Evolutionary conservation across 2,888 invertebrate species (phyloP), one percentile per base, ranked within the genome.

Genomic region (Schrankia costaestrigalis): DNA sequence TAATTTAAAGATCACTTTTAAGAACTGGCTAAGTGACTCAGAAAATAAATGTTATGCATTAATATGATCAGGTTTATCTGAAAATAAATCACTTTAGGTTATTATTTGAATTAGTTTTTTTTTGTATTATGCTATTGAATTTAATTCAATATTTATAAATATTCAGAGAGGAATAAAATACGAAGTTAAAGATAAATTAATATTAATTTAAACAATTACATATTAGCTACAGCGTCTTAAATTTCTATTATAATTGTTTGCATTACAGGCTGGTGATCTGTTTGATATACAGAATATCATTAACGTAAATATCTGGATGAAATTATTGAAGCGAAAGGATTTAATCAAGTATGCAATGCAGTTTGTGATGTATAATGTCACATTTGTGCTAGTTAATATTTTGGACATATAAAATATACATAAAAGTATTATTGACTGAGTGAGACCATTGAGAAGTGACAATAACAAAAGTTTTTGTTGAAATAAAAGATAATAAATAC

Each of bases 201-300:
- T 10, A 10, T 35, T 21, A 30, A 31, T 31, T 17, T 21, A 21
- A 21, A 21, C 10, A 21, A 21, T 21, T 48, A 13, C 36, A 30
- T 26, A 44, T 35, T 31, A 35, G 39, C 48, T 47, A 41, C 34
- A 39, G 53, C 41, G 31, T 31, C 32, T 19, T 7, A 36, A 38
- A 30, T 35, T 47, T 55, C 56, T 50, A 46, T 60, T 63, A 45
- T 79, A 66, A 74, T 84, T 83, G 77, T 84, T 86, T 86, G 73
- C 69, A 84, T 86, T 86, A 74, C 86, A 86, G 86, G 86, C 85
- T 86, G 85, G 86, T 86, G 86, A 86, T 78, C 78, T 79, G 73
- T 78, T 78, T 77, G 67, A 80, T 75, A 71, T 69, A 78, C 72
- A 75, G 77, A 78, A 71, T 76, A 65, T 70, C 63, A 70, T 74